Base-by-base conservation (phyloP, 2,888 invertebrate genomes). In the Aspidiotus destructor region DNA sequence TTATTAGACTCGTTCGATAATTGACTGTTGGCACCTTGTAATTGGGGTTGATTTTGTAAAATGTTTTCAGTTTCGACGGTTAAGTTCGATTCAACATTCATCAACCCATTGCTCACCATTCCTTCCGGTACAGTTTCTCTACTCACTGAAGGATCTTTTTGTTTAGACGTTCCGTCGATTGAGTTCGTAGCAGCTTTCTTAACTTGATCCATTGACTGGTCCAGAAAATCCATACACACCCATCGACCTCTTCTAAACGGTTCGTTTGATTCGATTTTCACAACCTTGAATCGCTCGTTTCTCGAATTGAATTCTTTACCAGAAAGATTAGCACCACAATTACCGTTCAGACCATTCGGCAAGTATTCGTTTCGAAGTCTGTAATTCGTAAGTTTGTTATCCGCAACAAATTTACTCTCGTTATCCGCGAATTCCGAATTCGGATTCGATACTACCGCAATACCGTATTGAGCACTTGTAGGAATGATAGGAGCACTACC, bases 221-320 rank as follows among this genome's bases (percentile, higher is more conserved):
- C 93, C 75, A 92, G 81, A 78, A 91, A 95, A 79, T 95, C 95
- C 87, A 92, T 89, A 78, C 94, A 95, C 78, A 87, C 86, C 95
- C 95, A 95, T 73, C 94, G 83, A 41, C 95, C 95, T 70, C 94
- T 84, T 74, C 89, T 86, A 76, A 92, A 93, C 16, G 94, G 93
- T 79, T 92, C 92, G n/a, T 91, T 91, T 74, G 92, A 92, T 79
- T 93, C 93, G 74, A 95, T 92, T 82, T 95, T 95, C 53, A 95
- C 94, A 74, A 95, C 92, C 82, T 92, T 92, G 79, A 94, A 94
- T 72, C 94, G 82, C 78, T 89, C 88, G 78, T 87, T 88, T 74
- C 86, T 84, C 77, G 86, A 86, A 75, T 85, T 84, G 13, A 64
- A 28, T 55, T 65, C 64, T 61, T 63, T 69, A 17, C 60, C 54